Evolutionary conservation across 2,888 invertebrate species (phyloP).

Genomic region (Parnassius apollo): DNA sequence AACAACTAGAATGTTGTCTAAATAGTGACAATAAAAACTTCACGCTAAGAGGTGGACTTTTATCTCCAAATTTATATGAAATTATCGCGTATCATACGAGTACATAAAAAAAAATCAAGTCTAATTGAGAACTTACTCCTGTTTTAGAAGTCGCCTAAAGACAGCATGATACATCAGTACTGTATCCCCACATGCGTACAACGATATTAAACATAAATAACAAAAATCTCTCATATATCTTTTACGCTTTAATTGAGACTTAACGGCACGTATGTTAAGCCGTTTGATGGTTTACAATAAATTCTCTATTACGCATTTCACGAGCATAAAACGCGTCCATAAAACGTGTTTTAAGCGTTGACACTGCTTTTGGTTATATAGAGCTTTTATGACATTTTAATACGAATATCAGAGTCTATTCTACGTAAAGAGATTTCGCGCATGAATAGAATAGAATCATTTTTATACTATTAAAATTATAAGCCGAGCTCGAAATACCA

Average conservation of each 20-base stretch:
- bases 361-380: constrained; percentile 21
- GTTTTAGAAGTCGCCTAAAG: no score
- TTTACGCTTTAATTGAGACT: constrained; percentile 19
- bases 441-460: background rate
- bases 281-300: constrained; percentile 18
- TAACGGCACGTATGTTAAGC: constrained; percentile 17
- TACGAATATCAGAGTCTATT: constrained; percentile 1
- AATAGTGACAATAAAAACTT: no score
- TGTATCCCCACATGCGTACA: background rate
- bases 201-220: constrained; percentile 13
- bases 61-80: no score
- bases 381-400: constrained; percentile 17
- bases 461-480: no score
- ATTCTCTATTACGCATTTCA: constrained; percentile 17
- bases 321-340: constrained; percentile 13
- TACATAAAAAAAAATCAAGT: no score
- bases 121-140: no score
- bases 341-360: constrained; percentile 21
- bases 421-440: background rate
- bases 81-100: no score
- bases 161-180: no score
- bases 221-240: constrained; percentile 5
- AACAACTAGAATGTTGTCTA: no score
- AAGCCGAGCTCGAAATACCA: no score
- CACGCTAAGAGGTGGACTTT: no score